A percentile compares a stretch with the other conserved stretches of the same genome.
phyloP scores from a whole-genome alignment of 1,140 invertebrate genomes.

The Triops longicaudatus region DNA sequence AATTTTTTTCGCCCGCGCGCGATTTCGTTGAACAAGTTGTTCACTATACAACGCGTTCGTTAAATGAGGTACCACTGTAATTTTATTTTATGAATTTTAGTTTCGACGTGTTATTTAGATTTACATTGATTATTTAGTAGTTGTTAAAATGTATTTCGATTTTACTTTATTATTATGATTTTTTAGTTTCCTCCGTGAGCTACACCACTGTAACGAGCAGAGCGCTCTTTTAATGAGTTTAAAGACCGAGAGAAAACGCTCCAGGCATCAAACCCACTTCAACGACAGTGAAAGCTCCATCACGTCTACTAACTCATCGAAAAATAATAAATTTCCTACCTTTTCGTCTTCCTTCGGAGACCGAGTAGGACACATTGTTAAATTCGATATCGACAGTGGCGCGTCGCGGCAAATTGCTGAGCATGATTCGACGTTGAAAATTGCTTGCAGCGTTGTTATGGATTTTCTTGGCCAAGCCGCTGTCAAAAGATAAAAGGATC shows the following conservation, averaged over 20 bases:
- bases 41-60: too few species aligned
- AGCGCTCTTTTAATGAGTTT: too few species aligned
- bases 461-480: slow-evolving; percentile 25
- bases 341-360: slow-evolving; percentile 67
- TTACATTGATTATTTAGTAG: too few species aligned
- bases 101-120: too few species aligned
- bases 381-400: slow-evolving; percentile 83
- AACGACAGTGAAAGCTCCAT: not conserved
- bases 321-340: slow-evolving; percentile 41
- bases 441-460: slow-evolving; percentile 25
- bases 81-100: too few species aligned
- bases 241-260: not conserved
- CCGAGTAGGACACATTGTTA: slow-evolving; percentile 70
- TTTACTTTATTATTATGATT: too few species aligned
- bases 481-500: slow-evolving; percentile 10
- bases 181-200: too few species aligned
- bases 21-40: too few species aligned
- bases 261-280: not conserved
- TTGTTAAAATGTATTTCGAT: too few species aligned
- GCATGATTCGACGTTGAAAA: slow-evolving; percentile 36
- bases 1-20: too few species aligned
- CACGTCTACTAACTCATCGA: not conserved
- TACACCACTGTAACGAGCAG: too few species aligned
- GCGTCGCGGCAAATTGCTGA: slow-evolving; percentile 67
- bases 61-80: too few species aligned